phyloP scores from a whole-genome alignment of 2,888 invertebrate genomes.

The Tetranychus piercei region DNA sequence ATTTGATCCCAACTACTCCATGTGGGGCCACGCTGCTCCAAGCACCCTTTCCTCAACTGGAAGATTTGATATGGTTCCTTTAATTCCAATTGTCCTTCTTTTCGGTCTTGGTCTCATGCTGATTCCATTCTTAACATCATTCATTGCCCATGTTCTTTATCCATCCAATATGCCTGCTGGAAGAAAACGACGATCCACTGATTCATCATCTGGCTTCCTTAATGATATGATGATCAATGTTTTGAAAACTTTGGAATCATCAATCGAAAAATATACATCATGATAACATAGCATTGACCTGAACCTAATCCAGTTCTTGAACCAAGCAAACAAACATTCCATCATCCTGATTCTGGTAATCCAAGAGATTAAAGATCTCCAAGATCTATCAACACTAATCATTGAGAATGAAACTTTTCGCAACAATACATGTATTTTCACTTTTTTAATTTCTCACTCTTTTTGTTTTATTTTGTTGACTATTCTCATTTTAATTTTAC shows the following conservation, averaged over 20 bases:
- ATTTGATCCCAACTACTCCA: background rate
- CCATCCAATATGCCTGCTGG: background rate
- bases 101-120: slow-evolving; percentile 9
- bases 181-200: slow-evolving; percentile 3
- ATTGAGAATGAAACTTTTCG: no score
- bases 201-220: background rate
- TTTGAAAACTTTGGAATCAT: background rate
- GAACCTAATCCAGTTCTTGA: no score
- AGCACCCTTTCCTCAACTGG: background rate
- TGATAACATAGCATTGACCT: no score
- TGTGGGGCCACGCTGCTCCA: background rate
- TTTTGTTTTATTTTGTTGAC: no score
- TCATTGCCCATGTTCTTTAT: slow-evolving; percentile 2
- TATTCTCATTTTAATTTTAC: no score
- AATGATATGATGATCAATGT: background rate
- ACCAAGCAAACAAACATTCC: no score
- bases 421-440: no score
- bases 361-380: no score
- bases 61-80: background rate
- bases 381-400: no score
- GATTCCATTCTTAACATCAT: slow-evolving; percentile 7
- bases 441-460: no score
- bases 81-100: slow-evolving; percentile 2
- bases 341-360: no score
- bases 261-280: background rate